Evolutionary conservation across 92 coral and sea anemone species (phyloP).

Genomic region (Epizoanthus ramosus): DNA sequence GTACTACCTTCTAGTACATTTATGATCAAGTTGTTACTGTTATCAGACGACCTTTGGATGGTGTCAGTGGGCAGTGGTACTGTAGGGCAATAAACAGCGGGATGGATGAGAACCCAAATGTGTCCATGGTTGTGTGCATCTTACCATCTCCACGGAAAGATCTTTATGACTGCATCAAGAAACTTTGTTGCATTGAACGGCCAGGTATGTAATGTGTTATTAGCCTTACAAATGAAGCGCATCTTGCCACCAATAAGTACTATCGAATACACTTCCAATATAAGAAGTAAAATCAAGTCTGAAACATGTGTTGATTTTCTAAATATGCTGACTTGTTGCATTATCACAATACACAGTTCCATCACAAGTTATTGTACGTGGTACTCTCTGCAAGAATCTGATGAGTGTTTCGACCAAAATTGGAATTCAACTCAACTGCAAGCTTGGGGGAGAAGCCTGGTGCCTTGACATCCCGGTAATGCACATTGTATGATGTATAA

Average conservation of each 20-base stretch:
- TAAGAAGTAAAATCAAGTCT: too few relatives aligned
- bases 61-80: slow-evolving; percentile 72
- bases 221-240: background rate
- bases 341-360: slow-evolving; percentile 62
- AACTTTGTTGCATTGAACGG: slow-evolving; percentile 81
- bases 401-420: slow-evolving; percentile 97
- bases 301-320: background rate
- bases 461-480: slow-evolving; percentile 85
- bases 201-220: slow-evolving; percentile 63
- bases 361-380: slow-evolving; percentile 82
- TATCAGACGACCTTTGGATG: slow-evolving; percentile 49
- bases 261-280: too few relatives aligned
- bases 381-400: slow-evolving; percentile 86
- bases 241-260: background rate
- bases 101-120: slow-evolving; percentile 9
- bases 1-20: background rate
- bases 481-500: background rate
- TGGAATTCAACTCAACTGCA: slow-evolving; percentile 92
- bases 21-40: background rate
- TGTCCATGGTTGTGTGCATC: slow-evolving; percentile 73
- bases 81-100: slow-evolving; percentile 44
- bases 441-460: slow-evolving; percentile 97
- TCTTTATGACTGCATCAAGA: slow-evolving; percentile 91
- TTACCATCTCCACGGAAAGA: slow-evolving; percentile 85
- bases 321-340: background rate